Base-by-base conservation (phyloP, 2,888 invertebrate species). In the Isoperla grammatica region DNA sequence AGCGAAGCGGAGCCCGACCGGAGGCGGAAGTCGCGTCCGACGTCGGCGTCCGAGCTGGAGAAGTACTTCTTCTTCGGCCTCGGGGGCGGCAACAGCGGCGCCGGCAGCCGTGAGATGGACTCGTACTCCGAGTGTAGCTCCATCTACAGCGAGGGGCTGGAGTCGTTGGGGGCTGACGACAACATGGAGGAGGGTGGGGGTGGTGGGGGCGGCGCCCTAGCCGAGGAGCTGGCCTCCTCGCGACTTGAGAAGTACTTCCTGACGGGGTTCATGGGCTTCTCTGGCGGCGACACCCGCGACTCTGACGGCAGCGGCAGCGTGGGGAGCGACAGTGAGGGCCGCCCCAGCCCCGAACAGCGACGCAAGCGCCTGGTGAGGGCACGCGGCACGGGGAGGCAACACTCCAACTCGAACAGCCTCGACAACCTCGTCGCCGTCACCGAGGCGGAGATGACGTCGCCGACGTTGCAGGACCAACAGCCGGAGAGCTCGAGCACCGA, bases 1-100 rank as follows among this genome's bases (percentile, higher is more conserved):
- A 93, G 93, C 74, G 91, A 91, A 74, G 82, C 87, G 63, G 90
- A 90, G 69, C 59, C 17, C 1, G 55, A 50, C n/a, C 37, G 23
- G 15, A 13, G 29, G 1, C 49, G 40, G 76, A 82, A 83, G 74
- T 80, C 81, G 65, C 79, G 87, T 59, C 86, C 86, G 37, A 79
- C 84, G 60, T 88, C 88, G 1, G 86, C 89, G 1, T 90, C 92
- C 0, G 90, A 93, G 70, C 75, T 94, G 64, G 94, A 94, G 73
- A 93, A 91, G 73, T 94, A 94, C 73, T 93, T 91, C 78, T 91
- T 90, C 75, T 93, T 88, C 68, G 90, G 87, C 0, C 79, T 94
- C 43, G 90, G 88, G 19, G 90, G 89, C 68, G 88, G 87, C 8
- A 76, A 78, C 65, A 79, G 13, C 46, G 19, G 9, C 20, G 78